A percentile compares a stretch with the other conserved stretches of the same genome.
Evolutionary conservation across 2,888 invertebrate species (phyloP).

Genomic region (Sylvicola cinctus): DNA sequence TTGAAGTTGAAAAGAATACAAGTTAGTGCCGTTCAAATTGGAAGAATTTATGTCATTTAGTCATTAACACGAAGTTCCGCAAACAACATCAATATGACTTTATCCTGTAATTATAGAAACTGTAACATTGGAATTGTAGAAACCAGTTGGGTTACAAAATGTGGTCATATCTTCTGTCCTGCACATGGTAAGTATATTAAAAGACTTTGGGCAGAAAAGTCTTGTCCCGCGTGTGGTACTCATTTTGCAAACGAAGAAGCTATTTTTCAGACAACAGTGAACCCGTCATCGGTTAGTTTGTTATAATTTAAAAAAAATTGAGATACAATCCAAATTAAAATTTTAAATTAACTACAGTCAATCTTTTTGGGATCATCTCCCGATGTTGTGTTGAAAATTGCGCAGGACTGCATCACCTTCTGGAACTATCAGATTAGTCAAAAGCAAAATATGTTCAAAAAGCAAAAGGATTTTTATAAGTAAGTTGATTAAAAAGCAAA

Average conservation of each 20-base stretch:
- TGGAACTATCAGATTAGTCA: constrained; percentile 23
- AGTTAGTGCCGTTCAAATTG: no score
- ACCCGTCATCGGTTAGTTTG: no score
- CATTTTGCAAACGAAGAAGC: constrained; percentile 17
- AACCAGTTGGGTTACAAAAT: constrained; percentile 19
- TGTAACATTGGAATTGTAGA: constrained; percentile 17
- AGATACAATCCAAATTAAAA: no score
- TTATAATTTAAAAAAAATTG: no score
- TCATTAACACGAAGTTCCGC: no score
- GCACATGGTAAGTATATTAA: constrained; percentile 10
- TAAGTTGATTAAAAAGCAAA: constrained; percentile 2
- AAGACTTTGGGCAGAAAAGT: not conserved
- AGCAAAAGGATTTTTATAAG: constrained; percentile 5
- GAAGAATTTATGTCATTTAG: no score
- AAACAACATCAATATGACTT: constrained; percentile 11
- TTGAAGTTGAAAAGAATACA: no score
- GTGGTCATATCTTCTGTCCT: constrained; percentile 15
- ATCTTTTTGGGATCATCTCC: no score
- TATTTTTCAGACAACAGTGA: constrained; percentile 20
- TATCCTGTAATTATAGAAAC: constrained; percentile 22
- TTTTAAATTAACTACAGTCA: no score
- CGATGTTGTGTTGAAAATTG: constrained; percentile 23
- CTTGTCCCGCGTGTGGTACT: constrained; percentile 14
- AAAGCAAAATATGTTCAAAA: constrained; percentile 7
- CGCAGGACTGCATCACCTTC: constrained; percentile 21